phyloP scores from a whole-genome alignment of 2,888 invertebrate genomes.

The Mesoligia furuncula region DNA sequence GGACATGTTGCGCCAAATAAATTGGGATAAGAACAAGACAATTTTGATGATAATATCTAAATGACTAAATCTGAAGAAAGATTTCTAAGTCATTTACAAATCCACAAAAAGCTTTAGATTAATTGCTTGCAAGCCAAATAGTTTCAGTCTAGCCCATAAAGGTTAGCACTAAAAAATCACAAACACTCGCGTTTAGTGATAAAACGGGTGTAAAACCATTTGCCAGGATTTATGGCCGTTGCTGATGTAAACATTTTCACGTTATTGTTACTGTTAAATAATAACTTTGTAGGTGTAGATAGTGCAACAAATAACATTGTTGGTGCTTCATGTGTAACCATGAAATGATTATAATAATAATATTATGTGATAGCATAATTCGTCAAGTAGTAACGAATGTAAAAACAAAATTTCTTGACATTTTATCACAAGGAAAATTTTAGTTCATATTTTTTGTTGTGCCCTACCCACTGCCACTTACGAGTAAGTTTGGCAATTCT shows the following conservation, averaged over 20 bases:
- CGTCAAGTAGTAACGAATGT: background rate
- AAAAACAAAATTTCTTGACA: background rate
- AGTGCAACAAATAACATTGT: background rate
- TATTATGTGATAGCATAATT: background rate
- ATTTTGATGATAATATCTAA: background rate
- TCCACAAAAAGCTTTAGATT: conserved; percentile 46
- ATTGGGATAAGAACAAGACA: no score
- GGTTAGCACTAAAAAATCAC: conserved; percentile 50
- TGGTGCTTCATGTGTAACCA: background rate
- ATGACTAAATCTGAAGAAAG: conserved; percentile 1
- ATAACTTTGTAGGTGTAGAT: background rate
- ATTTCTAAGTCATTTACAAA: conserved; percentile 7
- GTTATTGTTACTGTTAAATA: conserved; percentile 35
- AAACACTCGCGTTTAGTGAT: conserved; percentile 48
- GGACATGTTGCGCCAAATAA: no score
- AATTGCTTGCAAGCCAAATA: conserved; percentile 29
- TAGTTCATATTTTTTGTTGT: background rate
- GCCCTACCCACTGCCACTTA: no score
- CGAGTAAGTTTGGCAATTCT: no score
- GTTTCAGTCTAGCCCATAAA: conserved; percentile 46
- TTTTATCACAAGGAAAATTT: background rate
- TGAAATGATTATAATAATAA: background rate
- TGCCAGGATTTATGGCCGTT: conserved; percentile 45
- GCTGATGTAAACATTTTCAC: conserved; percentile 53
- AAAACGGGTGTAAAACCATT: conserved; percentile 57